phyloP scores from a whole-genome alignment of 92 coral and sea anemone genomes.

The Scolanthus callimorphus region DNA sequence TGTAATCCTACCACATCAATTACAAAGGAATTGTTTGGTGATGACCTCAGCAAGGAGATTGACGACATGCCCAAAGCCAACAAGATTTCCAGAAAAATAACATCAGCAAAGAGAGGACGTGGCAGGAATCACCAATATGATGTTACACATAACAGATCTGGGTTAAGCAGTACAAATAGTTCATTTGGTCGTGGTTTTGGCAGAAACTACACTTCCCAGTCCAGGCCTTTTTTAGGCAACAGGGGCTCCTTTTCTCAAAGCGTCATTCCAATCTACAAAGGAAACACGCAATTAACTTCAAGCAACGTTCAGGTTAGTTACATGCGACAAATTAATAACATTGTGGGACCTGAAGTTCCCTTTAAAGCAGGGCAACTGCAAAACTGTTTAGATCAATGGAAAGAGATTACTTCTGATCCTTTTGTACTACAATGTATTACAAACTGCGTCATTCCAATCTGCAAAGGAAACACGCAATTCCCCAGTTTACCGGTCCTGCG shows the following conservation, averaged over 20 bases:
- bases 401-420: slow-evolving; percentile 37
- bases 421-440: slow-evolving; percentile 24
- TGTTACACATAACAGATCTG: background rate
- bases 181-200: slow-evolving; percentile 13
- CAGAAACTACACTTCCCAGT: too few species aligned
- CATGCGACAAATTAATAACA: slow-evolving; percentile 1
- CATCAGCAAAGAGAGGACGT: slow-evolving; percentile 2
- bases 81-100: slow-evolving; percentile 17
- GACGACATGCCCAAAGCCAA: slow-evolving; percentile 35
- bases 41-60: slow-evolving; percentile 38
- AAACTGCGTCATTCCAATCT: too few species aligned
- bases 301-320: slow-evolving; percentile 26
- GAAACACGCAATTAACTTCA: background rate
- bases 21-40: slow-evolving; percentile 41
- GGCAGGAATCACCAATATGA: slow-evolving; percentile 17
- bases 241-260: slow-evolving; percentile 19
- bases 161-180: background rate
- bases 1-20: slow-evolving; percentile 38
- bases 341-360: slow-evolving; percentile 13
- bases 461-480: too few species aligned
- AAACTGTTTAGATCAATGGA: slow-evolving; percentile 17
- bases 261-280: slow-evolving; percentile 1
- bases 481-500: too few species aligned
- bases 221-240: slow-evolving; percentile 24
- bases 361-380: slow-evolving; percentile 26